Base-by-base conservation (phyloP, 2,797 vertebrate genomes). In the Podarcis lilfordi region DNA sequence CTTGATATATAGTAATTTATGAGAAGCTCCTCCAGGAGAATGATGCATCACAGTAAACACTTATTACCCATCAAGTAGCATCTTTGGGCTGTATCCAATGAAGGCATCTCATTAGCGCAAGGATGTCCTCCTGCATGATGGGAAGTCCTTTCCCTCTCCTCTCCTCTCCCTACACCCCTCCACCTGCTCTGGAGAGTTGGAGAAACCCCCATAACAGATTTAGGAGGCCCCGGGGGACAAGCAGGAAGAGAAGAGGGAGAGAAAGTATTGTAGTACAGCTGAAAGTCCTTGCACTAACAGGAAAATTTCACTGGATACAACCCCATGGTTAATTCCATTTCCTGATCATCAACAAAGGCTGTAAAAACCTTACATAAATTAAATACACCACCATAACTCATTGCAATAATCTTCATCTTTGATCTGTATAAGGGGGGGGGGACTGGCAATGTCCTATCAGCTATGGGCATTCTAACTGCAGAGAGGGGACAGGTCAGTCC, bases 41-140 rank as follows among this genome's bases (percentile, higher is more conserved):
- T 27, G 55, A 29, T 66, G 89, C 79, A 59, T 59, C 35, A 43
- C 5, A 75, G 83, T 21, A 35, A 85, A 87, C 87, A 91, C 71
- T 8, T 61, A 35, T 80, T 2, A 0, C n/a, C 15, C 64, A 69
- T 32, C 45, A 88, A 27, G 15, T 17, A 40, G 50, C 80, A 74
- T 79, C 77, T 64, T 0, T 64, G 23, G 19, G 59, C 6, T 19
- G 59, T 61, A 61, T 61, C 21, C 59, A 61, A 61, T 61, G 19
- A 61, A 61, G 59, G 17, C 59, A 61, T 61, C 59, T 23, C 17
- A 0, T 61, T 23, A 55, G 50, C 3, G 13, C 13, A 55, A 55
- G 50, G 11, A 55, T 55, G 50, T 55, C 50, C 50, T 55, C 13
- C 50, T 55, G 50, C 13, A 55, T 55, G 50, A 55, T 15, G 50